Base-by-base conservation (phyloP, 2,113 vertebrate species). In the Coturnix japonica region DNA sequence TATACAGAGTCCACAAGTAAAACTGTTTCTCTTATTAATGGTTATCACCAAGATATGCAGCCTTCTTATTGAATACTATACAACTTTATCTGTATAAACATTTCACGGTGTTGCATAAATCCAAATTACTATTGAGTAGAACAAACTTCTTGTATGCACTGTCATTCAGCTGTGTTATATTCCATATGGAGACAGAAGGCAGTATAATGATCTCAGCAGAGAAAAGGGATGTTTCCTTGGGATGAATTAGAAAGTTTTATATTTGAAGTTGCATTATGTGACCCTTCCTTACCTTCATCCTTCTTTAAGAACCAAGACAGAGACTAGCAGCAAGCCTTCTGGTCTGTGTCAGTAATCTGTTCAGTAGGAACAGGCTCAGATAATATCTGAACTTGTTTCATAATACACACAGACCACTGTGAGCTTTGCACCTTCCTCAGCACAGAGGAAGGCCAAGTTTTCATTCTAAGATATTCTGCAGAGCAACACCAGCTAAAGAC, bases 361-460 rank as follows among this genome's bases (percentile, higher is more conserved):
- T 60, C 8, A 30, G 7, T 26, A 46, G 28, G 19, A 71, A 77
- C 46, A 67, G 54, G 12, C n/a, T 78, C 71, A 73, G 77, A 56
- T 20, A n/a, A 87, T 64, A 20, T 49, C 63, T 63, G 79, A 47
- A 51, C 14, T 64, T 71, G 20, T 41, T 79, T 64, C 26, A 46
- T 59, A 71, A 47, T 20, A 8, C 5, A 31, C 11, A 22, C 0
- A 0, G 5, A 6, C 21, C 35, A 9, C 11, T 71, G 23, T 57
- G 51, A 85, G 17, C 26, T 84, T 54, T 31, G 7, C 0, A 1
- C 41, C 9, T 77, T 91, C n/a, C 60, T 66, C 4, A 2, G 46
- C 12, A 78, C 6, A 7, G 22, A 17, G 14, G 25, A 60, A 56
- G n/a, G n/a, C 23, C 23, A 54, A 22, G 23, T 80, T 72, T 80